Evolutionary conservation across 1,140 invertebrate genomes (phyloP), one percentile per base, ranked within the genome.

Genomic region (Centruroides sculpturatus): DNA sequence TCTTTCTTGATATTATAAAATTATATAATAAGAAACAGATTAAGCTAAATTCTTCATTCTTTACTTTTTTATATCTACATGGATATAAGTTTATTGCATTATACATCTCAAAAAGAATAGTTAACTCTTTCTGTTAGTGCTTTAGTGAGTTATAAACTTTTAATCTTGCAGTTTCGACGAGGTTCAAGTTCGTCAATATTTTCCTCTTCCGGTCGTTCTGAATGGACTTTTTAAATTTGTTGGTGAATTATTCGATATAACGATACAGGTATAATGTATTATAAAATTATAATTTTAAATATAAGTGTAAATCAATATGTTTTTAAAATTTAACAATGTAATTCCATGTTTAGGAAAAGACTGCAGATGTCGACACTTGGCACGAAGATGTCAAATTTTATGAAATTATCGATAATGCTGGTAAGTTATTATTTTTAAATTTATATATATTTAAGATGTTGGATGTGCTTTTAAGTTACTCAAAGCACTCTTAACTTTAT

Each of bases 301-400:
- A 6, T 0, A n/a, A 51, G 11, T 51, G 48, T 13, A 48, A 47
- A 64, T 52, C 59, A 54, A 47, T 46, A 41, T 60, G 52, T 67
- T 23, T 23, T 23, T 23, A 23, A 23, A 23, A 23, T 23, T 23
- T 47, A 41, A 57, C 7, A 46, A 35, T 47, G 11, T 9, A 12
- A 47, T 13, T 53, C 23, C 23, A 23, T 61, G 57, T 64, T n/a
- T 59, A 71, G 57, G 82, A 89, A 69, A 74, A 78, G 52, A 55
- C 48, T 7, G 74, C 72, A 52, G 68, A 76, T 4, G 78, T 83
- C 51, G 79, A 82, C 1, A 77, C 79, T 0, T 95, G 92, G 91
- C 84, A 92, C 72, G 81, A 83, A 61, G 87, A 92, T 72, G 90
- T 95, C 0, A 80, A 81, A 67, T 89, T 84, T 69, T 94, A 84